A percentile compares a stretch with the other conserved stretches of the same genome.
phyloP scores from a whole-genome alignment of 2,113 vertebrate species.

The Malaclemys terrapin region DNA sequence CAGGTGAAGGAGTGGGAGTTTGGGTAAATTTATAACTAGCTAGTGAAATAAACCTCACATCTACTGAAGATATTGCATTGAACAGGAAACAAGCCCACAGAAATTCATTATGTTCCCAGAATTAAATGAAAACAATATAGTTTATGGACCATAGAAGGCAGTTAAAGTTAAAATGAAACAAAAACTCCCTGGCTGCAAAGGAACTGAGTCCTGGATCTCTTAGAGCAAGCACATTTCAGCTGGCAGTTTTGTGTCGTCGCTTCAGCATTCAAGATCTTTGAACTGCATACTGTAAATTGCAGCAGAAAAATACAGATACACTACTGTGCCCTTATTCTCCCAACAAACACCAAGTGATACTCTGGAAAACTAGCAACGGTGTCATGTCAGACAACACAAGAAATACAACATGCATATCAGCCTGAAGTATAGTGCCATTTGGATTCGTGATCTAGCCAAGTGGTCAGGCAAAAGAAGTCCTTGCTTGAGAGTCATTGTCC shows the following conservation, averaged over 20 bases:
- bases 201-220: neutral
- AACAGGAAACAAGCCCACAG: slow-evolving; percentile 73
- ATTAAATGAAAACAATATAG: slow-evolving; percentile 74
- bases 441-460: rapidly evolving
- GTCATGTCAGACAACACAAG: rapidly evolving
- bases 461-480: rapidly evolving
- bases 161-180: slow-evolving; percentile 56
- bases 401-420: neutral
- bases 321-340: rapidly evolving
- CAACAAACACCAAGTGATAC: neutral
- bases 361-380: rapidly evolving
- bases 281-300: neutral
- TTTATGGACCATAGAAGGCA: slow-evolving; percentile 67
- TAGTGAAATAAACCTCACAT: slow-evolving; percentile 73
- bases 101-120: slow-evolving; percentile 74
- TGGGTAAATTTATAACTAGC: slow-evolving; percentile 70
- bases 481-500: neutral
- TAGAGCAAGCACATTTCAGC: neutral
- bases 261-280: neutral
- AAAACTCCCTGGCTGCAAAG: slow-evolving; percentile 12
- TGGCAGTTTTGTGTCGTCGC: slow-evolving; percentile 60
- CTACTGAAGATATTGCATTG: slow-evolving; percentile 62
- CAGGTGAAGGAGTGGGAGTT: slow-evolving; percentile 63
- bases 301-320: neutral
- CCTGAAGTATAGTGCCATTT: neutral